phyloP scores from a whole-genome alignment of 2,113 vertebrate genomes.

The Anoplopoma fimbria region DNA sequence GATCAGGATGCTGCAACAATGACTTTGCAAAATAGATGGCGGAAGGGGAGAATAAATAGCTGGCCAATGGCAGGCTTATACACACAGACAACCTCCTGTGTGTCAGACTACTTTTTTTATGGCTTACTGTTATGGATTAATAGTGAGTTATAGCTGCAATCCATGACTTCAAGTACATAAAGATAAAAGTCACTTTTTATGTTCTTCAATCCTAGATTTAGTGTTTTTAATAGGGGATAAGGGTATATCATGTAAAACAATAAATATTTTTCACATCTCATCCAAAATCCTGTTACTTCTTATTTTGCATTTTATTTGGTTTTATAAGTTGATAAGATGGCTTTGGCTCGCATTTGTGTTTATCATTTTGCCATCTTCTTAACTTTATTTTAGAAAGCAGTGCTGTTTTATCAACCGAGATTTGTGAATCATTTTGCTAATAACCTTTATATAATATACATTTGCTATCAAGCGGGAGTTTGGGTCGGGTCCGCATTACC shows the following conservation, averaged over 20 bases:
- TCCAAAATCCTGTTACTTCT: background rate
- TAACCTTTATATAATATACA: background rate
- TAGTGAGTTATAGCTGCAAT: background rate
- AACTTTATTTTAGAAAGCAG: background rate
- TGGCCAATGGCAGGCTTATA: background rate
- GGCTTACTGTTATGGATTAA: background rate
- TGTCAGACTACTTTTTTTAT: background rate
- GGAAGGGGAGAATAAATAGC: background rate
- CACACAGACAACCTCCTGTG: background rate
- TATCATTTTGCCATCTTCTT: background rate
- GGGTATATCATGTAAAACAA: background rate
- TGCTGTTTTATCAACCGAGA: background rate
- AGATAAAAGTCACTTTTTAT: background rate
- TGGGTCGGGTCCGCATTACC: background rate
- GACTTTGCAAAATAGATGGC: background rate
- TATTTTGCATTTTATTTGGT: background rate
- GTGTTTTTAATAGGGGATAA: background rate
- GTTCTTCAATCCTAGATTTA: background rate
- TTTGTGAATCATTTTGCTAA: background rate
- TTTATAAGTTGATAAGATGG: background rate
- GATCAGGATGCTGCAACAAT: background rate
- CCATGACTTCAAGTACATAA: background rate
- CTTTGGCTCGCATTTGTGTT: background rate
- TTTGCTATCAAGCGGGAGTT: background rate
- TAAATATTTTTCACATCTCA: background rate